Percentiles rank a stretch among this genome's conserved stretches.
phyloP scores from a whole-genome alignment of 2,113 vertebrate species.

The Aptenodytes patagonicus region DNA sequence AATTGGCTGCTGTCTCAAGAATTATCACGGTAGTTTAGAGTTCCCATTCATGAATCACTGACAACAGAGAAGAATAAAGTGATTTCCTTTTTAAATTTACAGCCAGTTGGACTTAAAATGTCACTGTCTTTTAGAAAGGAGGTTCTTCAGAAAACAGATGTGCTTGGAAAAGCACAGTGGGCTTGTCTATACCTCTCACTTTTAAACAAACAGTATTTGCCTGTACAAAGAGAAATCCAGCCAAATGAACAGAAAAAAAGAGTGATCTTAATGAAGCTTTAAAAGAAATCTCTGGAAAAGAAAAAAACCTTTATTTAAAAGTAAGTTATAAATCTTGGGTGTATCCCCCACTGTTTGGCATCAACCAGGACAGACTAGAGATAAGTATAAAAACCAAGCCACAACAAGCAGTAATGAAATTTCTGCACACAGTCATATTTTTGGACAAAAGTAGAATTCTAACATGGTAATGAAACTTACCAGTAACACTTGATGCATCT shows the following conservation, averaged over 20 bases:
- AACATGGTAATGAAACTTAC: constrained; percentile 57
- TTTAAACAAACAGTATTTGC: background rate
- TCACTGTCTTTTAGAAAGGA: background rate
- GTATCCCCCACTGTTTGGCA: background rate
- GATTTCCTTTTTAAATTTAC: background rate
- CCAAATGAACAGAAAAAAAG: background rate
- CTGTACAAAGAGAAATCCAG: background rate
- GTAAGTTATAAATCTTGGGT: background rate
- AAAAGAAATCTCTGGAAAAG: background rate
- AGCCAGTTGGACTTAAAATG: background rate
- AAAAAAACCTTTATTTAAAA: constrained; percentile 37
- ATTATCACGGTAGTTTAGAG: background rate
- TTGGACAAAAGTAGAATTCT: background rate
- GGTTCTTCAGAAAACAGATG: background rate
- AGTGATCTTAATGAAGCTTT: background rate
- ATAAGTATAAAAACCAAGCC: background rate
- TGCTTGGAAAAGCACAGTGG: background rate
- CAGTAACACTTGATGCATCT: background rate
- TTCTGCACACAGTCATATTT: background rate
- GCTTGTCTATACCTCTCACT: background rate
- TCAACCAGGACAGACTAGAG: background rate
- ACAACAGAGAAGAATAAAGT: background rate
- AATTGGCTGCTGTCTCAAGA: background rate
- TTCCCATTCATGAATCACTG: background rate
- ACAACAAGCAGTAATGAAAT: background rate